Conservation (phyloP, 2,888 invertebrate genomes). For the Bursaphelenchus okinawaensis region DNA sequence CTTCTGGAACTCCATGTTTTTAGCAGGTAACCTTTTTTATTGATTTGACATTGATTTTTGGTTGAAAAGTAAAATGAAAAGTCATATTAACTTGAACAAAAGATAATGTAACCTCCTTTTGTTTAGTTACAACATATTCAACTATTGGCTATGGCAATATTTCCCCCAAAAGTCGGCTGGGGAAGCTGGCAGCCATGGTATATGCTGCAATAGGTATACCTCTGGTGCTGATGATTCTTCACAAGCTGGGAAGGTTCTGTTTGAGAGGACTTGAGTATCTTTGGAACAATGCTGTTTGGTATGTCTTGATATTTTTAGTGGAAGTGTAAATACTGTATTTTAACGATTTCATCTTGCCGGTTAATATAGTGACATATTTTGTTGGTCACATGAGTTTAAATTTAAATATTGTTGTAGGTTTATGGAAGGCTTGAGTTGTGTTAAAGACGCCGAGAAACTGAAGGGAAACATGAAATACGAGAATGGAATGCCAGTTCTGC, state of each 20-base stretch:
- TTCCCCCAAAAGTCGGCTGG: conserved; percentile 48
- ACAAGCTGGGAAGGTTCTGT: conserved; percentile 53
- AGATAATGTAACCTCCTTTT: no score
- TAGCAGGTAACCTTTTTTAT: conserved; percentile 35
- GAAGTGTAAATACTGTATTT: not conserved
- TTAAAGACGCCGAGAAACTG: conserved; percentile 37
- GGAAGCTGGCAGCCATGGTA: conserved; percentile 54
- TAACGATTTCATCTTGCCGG: not conserved
- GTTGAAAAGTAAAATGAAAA: no score
- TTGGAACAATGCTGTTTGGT: conserved; percentile 35
- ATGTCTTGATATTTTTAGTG: not conserved
- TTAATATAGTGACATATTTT: no score
- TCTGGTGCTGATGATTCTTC: conserved; percentile 54
- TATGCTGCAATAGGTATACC: conserved; percentile 57
- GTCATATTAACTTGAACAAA: no score
- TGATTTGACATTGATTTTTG: conserved; percentile 9
- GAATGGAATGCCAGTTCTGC: conserved; percentile 47
- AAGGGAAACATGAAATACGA: conserved; percentile 25
- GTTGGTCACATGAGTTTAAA: not conserved
- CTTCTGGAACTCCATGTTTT: conserved; percentile 56
- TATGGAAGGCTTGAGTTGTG: conserved; percentile 38
- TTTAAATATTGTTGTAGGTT: conserved; percentile 21
- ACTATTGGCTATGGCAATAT: conserved; percentile 57
- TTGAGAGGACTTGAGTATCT: conserved; percentile 46
- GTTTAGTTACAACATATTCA: conserved; percentile 48